phyloP scores from a whole-genome alignment of 2,113 vertebrate genomes.

The Colossoma macropomum region DNA sequence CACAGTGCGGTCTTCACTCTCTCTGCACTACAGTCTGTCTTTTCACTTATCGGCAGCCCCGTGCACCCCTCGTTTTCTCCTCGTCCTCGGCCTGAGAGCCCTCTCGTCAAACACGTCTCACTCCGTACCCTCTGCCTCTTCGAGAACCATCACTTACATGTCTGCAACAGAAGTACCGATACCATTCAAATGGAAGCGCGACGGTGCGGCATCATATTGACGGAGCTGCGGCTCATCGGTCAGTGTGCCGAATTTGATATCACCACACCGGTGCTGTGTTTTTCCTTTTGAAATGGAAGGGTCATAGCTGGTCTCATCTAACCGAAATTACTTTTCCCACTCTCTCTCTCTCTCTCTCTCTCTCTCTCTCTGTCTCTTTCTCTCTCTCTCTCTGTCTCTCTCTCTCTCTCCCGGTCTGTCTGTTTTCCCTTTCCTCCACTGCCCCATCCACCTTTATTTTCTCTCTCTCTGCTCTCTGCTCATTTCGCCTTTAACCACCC shows the following conservation, averaged over 20 bases:
- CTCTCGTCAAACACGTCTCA: neutral
- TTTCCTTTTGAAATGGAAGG: conserved; percentile 27
- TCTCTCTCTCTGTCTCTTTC: too few relatives aligned
- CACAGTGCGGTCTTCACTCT: neutral
- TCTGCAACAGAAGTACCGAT: neutral
- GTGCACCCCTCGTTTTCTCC: neutral
- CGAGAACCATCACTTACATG: neutral
- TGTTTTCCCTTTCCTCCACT: conserved; percentile 20
- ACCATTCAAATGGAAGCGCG: neutral
- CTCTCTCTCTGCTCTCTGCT: neutral
- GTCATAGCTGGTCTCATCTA: conserved; percentile 28
- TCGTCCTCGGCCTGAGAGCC: neutral
- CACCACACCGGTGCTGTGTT: neutral
- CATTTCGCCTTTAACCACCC: neutral
- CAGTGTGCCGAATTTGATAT: conserved; percentile 7
- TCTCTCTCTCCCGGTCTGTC: neutral
- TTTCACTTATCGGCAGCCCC: neutral
- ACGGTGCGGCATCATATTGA: neutral
- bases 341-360: conserved; percentile 14
- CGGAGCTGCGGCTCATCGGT: neutral
- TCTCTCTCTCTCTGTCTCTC: conserved; percentile 22
- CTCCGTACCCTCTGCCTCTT: neutral
- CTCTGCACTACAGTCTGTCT: neutral
- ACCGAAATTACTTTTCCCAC: conserved; percentile 31
- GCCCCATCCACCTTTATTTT: neutral